These are phyloP conservation scores for Protomyctophum bolini DNA, from an alignment of 2,113 vertebrate species.

Conservation along the genomic window DNA sequence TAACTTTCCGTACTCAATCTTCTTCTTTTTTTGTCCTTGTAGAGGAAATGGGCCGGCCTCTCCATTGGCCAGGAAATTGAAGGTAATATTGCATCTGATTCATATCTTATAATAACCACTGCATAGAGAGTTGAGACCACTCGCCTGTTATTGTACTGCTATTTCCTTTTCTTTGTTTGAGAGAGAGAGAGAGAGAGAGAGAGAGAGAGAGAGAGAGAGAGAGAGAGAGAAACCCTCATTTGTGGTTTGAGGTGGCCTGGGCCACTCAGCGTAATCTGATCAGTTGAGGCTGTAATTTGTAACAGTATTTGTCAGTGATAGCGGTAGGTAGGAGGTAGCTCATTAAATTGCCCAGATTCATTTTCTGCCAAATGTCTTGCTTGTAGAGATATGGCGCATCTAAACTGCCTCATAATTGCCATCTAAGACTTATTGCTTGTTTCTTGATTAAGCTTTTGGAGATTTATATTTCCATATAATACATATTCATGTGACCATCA, in stretches of 20 bases:
- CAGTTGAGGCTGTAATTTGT: neutral
- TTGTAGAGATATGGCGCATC: neutral
- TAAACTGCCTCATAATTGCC: neutral
- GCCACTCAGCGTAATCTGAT: neutral
- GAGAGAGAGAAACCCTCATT: neutral
- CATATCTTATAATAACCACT: too few relatives aligned
- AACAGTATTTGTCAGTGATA: neutral
- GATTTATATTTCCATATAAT: neutral
- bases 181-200: neutral
- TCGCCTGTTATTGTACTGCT: neutral
- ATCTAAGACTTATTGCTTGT: neutral
- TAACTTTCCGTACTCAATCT: neutral
- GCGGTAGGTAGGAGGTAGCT: too few relatives aligned
- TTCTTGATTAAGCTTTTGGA: too few relatives aligned
- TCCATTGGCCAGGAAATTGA: slow-evolving; percentile 97
- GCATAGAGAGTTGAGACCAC: neutral
- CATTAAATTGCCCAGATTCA: too few relatives aligned
- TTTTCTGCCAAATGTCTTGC: neutral
- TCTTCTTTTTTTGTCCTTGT: slow-evolving; percentile 35
- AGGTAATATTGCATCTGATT: slow-evolving; percentile 67
- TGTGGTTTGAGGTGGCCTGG: neutral
- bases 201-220: too few relatives aligned
- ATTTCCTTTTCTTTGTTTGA: neutral
- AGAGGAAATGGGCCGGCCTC: slow-evolving; percentile 98
- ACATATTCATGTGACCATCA: neutral